phyloP scores from a whole-genome alignment of 2,113 vertebrate genomes.

The Sebastes schlegelii region DNA sequence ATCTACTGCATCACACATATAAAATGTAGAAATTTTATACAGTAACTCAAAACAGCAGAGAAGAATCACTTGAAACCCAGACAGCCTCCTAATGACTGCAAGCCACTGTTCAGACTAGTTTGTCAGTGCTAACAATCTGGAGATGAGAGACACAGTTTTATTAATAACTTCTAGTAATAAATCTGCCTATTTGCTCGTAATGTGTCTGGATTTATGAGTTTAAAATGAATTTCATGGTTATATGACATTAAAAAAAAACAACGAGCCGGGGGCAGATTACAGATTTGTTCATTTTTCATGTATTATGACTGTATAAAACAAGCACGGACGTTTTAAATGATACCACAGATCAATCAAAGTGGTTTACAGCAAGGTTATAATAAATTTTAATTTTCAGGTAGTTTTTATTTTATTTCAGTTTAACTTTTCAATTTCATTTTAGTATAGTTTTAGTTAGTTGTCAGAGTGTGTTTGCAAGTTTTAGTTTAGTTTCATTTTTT shows the following conservation, averaged over 20 bases:
- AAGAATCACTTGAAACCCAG: conserved; percentile 22
- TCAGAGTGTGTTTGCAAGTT: no score
- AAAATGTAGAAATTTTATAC: neutral
- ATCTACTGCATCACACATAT: neutral
- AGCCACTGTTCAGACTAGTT: conserved; percentile 54
- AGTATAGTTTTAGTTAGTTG: no score
- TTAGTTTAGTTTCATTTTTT: no score
- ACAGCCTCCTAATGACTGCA: conserved; percentile 23
- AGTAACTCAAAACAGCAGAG: conserved; percentile 8
- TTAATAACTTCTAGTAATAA: conserved; percentile 41
- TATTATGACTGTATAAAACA: neutral
- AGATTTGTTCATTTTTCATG: conserved; percentile 2
- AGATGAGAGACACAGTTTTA: conserved; percentile 22
- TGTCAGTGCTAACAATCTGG: conserved; percentile 17
- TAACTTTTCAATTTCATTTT: no score
- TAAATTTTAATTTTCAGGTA: no score
- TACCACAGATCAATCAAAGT: neutral
- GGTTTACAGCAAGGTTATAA: no score
- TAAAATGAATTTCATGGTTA: conserved; percentile 4
- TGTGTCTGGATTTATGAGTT: neutral
- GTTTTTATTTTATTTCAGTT: no score
- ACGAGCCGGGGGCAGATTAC: conserved; percentile 9
- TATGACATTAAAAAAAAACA: conserved; percentile 2
- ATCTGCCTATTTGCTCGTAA: conserved; percentile 33
- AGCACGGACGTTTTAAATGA: neutral